These are phyloP conservation scores for Noctua pronuba DNA, from an alignment of 2,888 invertebrate species.

Conservation along the genomic window DNA sequence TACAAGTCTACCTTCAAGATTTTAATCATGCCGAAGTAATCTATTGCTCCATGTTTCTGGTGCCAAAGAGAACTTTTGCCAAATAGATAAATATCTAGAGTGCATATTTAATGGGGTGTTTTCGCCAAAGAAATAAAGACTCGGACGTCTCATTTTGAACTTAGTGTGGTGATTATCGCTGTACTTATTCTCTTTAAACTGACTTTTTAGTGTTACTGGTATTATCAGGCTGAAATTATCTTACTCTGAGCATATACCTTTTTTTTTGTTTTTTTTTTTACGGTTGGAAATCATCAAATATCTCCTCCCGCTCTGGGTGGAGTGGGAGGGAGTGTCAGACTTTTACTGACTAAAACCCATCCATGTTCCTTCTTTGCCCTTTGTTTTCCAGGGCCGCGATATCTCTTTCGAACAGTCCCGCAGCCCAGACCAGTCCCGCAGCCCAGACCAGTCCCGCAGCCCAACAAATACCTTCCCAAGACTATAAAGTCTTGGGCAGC, in stretches of 20 bases:
- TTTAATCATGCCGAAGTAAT: conserved; percentile 38
- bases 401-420: too few species aligned
- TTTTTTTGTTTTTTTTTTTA: too few species aligned
- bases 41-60: background rate
- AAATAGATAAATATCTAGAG: conserved; percentile 55
- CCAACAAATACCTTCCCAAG: too few species aligned
- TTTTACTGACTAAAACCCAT: too few species aligned
- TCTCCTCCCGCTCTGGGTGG: too few species aligned
- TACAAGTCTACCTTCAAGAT: conserved; percentile 10
- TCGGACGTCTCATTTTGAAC: conserved; percentile 25
- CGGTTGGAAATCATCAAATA: too few species aligned
- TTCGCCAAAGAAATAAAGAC: conserved; percentile 44
- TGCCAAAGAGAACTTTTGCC: conserved; percentile 54
- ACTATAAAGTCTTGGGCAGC: too few species aligned
- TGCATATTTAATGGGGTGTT: conserved; percentile 51
- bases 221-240: background rate
- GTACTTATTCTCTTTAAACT: conserved; percentile 17
- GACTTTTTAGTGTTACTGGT: conserved; percentile 15
- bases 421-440: too few species aligned
- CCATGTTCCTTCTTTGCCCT: too few species aligned
- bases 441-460: too few species aligned
- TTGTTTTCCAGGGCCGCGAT: too few species aligned
- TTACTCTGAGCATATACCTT: background rate
- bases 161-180: conserved; percentile 32
- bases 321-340: too few species aligned